Base-by-base conservation (phyloP, 2,888 invertebrate species). In the Xylocampa areola region DNA sequence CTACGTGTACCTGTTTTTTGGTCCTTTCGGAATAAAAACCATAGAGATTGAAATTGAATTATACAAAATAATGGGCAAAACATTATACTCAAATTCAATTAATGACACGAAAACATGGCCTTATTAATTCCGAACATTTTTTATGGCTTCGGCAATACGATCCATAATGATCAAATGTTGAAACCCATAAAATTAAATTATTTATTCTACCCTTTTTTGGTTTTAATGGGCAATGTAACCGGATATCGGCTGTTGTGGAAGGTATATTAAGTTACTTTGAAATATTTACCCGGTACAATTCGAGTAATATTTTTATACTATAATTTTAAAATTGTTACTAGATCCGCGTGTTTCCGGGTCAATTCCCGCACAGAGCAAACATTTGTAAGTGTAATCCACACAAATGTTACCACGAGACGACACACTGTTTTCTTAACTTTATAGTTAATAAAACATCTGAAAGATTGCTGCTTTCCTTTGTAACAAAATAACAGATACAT, bases 161-260 rank as follows among this genome's bases (percentile, higher is more conserved):
- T 68, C 53, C 64, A 44, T 17, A 27, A 51, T 40, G 11, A 70
- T 65, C 50, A 48, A 55, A 68, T 71, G 19, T 53, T 33, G 62
- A 74, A 74, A 30, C 67, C 50, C 33, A 49, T 37, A 73, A 73
- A 66, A 45, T 50, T 33, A 44, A 33, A 51, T 49, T 51, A 64
- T 57, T 67, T 61, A n/a, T 39, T 37, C 16, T 57, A 68, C 49
- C 55, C 44, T 52, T 64, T 73, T 57, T 41, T 41, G 37, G 13
- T 57, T 68, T 44, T 74, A 62, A 62, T 57, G 39, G 52, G 47
- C 35, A 57, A 65, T 55, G 71, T 67, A 59, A 74, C 33, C 29
- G 7, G 62, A 73, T 35, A 60, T 30, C 7, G 11, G 29, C 37
- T 33, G 52, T 63, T 40, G 35, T 32, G 17, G 44, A n/a, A n/a